A percentile compares a stretch with the other conserved stretches of the same genome.
These are phyloP conservation scores for Brotula barbata DNA, from an alignment of 2,797 vertebrate species.

Conservation along the genomic window DNA sequence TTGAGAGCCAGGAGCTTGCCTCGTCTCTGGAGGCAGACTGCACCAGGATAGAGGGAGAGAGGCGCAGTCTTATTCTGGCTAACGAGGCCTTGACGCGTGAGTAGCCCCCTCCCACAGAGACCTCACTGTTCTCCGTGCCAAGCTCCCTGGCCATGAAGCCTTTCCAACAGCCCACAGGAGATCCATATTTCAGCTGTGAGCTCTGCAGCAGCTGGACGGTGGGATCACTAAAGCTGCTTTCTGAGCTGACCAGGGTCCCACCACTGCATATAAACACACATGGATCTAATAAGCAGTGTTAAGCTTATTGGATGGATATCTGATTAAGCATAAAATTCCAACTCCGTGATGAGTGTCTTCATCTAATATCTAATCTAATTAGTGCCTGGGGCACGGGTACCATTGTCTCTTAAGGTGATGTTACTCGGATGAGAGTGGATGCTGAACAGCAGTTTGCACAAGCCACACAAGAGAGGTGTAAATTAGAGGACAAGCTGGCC, in stretches of 20 bases:
- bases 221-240: constrained; percentile 65
- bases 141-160: constrained; percentile 61
- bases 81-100: constrained; percentile 84
- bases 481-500: constrained; percentile 66
- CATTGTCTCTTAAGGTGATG: constrained; percentile 76
- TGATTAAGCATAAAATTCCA: constrained; percentile 37
- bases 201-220: constrained; percentile 72
- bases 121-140: constrained; percentile 64
- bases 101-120: constrained; percentile 67
- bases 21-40: constrained; percentile 75
- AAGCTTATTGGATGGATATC: constrained; percentile 39
- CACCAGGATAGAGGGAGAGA: constrained; percentile 77
- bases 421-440: constrained; percentile 63
- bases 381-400: constrained; percentile 13
- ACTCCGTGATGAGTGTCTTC: constrained; percentile 13
- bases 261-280: constrained; percentile 56
- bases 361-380: constrained; percentile 3
- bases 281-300: constrained; percentile 61
- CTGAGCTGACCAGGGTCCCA: constrained; percentile 67
- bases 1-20: constrained; percentile 78
- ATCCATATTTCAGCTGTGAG: constrained; percentile 76
- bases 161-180: constrained; percentile 71
- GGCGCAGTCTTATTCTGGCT: constrained; percentile 62
- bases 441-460: constrained; percentile 67
- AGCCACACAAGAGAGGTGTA: constrained; percentile 64